Evolutionary conservation across 1,140 invertebrate species (phyloP), one percentile per base, ranked within the genome.

Genomic region (Drosophila elegans): DNA sequence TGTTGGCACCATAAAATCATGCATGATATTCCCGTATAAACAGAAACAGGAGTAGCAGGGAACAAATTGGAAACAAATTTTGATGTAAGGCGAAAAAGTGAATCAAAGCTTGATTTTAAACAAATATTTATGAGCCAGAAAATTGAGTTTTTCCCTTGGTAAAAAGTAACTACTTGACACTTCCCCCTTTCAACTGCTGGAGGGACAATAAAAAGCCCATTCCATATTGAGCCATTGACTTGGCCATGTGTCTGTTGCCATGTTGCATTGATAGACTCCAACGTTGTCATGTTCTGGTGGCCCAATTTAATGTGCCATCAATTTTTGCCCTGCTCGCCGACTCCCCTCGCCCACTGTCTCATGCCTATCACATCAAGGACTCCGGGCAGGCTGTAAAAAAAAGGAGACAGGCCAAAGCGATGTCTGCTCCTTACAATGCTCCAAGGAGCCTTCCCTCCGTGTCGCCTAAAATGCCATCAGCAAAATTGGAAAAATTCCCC

Each of bases 71-170:
- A 64, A 61, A 63, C 71, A 82, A 81, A 71, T 66, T 62, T 57
- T 74, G 63, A 67, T 54, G 60, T 39, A 63, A 49, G 39, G 16
- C 34, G 3, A 41, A 61, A 62, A 67, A 82, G 60, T 78, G 82
- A 86, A 86, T 86, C 83, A 86, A 75, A 83, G 79, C 78, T 78
- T 71, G 74, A 52, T 74, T 78, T 88, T 80, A 60, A 78, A 82
- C 76, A 83, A 88, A 88, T 88, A 88, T 88, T 88, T 88, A 88
- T 88, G 83, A 83, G 79, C 66, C 84, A 80, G 83, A 88, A 88
- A 88, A 88, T 86, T 86, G 82, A 68, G 79, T 82, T 86, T 84
- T 67, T 54, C 77, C 69, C 75, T 27, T 32, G 46, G 3, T 27
- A 42, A 51, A 60, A 45, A 64, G 38, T 64, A 68, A 83, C 75